Percentiles rank a stretch among this genome's conserved stretches.
Evolutionary conservation across 2,113 vertebrate species (phyloP).

Genomic region (Grantiella picta): DNA sequence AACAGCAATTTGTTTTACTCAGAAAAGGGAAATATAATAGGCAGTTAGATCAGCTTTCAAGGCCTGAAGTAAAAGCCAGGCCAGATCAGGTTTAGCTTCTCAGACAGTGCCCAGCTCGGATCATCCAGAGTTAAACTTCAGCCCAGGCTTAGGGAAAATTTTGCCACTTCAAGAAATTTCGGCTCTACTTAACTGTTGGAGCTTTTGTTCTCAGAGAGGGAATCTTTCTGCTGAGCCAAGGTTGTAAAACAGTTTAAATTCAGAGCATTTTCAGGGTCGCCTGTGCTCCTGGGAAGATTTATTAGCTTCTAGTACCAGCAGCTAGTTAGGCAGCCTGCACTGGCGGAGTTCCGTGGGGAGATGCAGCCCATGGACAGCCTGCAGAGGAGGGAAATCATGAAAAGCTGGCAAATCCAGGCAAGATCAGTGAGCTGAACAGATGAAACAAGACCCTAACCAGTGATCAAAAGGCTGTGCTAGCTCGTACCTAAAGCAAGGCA

Average conservation of each 20-base stretch:
- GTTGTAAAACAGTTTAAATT: slow-evolving; percentile 10
- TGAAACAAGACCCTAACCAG: not conserved
- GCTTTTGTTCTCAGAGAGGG: not conserved
- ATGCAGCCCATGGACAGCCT: not conserved
- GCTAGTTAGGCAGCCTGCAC: not conserved
- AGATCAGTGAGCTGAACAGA: not conserved
- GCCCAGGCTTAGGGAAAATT: not conserved
- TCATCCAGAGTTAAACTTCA: not conserved
- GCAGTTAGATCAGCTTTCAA: not conserved
- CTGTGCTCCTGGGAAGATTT: slow-evolving; percentile 24
- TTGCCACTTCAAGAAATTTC: not conserved
- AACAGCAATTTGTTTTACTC: not conserved
- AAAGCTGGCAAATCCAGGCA: not conserved
- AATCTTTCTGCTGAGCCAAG: not conserved
- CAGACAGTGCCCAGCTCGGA: not conserved
- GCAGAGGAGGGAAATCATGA: not conserved
- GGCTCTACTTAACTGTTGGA: not conserved
- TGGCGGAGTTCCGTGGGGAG: slow-evolving; percentile 25
- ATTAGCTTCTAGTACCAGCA: slow-evolving; percentile 29
- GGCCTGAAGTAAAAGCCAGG: not conserved
- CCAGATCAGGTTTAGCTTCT: not conserved
- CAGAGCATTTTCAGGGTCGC: slow-evolving; percentile 2
- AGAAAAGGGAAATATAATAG: not conserved
- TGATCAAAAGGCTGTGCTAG: not conserved
- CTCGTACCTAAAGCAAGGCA: not conserved